Percentiles rank a stretch among this genome's conserved stretches.
phyloP scores from a whole-genome alignment of 2,797 vertebrate genomes.

The Chelonia mydas region DNA sequence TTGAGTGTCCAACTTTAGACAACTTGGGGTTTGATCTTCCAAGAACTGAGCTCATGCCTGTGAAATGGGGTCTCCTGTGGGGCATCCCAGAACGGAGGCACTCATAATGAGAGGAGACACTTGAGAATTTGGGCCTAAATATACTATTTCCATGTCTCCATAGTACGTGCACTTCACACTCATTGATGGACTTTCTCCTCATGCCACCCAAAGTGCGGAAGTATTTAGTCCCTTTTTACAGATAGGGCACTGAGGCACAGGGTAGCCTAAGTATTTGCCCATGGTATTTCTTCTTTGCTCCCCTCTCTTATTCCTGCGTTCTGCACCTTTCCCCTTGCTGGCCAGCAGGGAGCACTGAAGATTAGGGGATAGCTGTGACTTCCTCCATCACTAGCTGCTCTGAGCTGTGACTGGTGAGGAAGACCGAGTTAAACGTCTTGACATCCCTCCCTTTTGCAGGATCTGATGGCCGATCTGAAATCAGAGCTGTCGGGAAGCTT shows the following conservation, averaged over 20 bases:
- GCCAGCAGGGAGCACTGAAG: neutral
- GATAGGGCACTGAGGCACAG: neutral
- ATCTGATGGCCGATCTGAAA: constrained; percentile 96
- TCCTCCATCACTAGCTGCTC: neutral
- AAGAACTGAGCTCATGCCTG: neutral
- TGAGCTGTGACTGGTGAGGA: neutral
- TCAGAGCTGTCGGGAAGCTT: constrained; percentile 94
- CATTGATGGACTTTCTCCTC: neutral
- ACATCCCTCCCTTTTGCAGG: constrained; percentile 75
- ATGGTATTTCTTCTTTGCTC: neutral
- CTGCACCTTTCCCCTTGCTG: neutral
- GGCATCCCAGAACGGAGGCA: neutral
- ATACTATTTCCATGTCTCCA: neutral
- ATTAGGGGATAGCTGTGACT: neutral
- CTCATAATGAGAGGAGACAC: neutral
- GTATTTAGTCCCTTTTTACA: neutral
- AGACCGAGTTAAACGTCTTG: fast-evolving
- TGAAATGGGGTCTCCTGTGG: neutral
- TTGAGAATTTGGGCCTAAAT: neutral
- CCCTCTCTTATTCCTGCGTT: neutral
- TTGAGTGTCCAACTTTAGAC: neutral
- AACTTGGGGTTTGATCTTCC: neutral
- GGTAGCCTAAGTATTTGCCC: neutral
- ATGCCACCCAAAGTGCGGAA: neutral
- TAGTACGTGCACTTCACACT: neutral